Evolutionary conservation across 2,888 invertebrate genomes (phyloP).

Genomic region (Artemia sp.): DNA sequence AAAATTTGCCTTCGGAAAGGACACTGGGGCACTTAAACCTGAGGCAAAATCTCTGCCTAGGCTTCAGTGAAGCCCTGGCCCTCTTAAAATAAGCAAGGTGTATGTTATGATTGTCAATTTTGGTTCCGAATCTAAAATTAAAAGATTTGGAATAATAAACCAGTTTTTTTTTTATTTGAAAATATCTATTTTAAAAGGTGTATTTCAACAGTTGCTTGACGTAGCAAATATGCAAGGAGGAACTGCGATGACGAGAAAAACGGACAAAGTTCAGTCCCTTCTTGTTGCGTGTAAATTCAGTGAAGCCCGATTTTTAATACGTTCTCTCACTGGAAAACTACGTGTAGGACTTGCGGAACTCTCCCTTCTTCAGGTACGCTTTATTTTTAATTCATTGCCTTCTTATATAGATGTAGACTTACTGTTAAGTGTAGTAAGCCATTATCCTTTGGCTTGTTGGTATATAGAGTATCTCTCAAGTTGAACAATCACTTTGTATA

Average conservation of each 20-base stretch:
- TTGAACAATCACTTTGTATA: not conserved
- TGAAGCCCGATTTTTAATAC: conserved; percentile 74
- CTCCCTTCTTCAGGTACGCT: conserved; percentile 50
- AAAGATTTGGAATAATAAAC: too few relatives aligned
- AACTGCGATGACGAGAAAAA: conserved; percentile 52
- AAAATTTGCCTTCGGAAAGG: too few relatives aligned
- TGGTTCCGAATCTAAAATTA: not conserved
- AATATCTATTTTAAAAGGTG: conserved; percentile 31
- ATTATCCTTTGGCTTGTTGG: conserved; percentile 29
- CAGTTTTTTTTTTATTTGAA: not conserved
- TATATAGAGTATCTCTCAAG: not conserved
- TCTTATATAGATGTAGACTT: conserved; percentile 37
- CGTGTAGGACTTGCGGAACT: conserved; percentile 94
- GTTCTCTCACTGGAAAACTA: conserved; percentile 80
- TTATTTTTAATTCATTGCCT: conserved; percentile 15
- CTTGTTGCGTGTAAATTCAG: conserved; percentile 75
- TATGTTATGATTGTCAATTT: not conserved
- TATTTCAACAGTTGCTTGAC: conserved; percentile 66
- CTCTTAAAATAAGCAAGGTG: too few relatives aligned
- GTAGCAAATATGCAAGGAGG: conserved; percentile 70
- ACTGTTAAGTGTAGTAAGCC: conserved; percentile 24
- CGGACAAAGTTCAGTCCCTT: conserved; percentile 72
- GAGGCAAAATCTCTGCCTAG: too few relatives aligned
- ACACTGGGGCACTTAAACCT: too few relatives aligned
- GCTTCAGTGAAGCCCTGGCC: too few relatives aligned